These are phyloP conservation scores for Meloe dianella DNA, from an alignment of 2,888 invertebrate species.

Conservation along the genomic window DNA sequence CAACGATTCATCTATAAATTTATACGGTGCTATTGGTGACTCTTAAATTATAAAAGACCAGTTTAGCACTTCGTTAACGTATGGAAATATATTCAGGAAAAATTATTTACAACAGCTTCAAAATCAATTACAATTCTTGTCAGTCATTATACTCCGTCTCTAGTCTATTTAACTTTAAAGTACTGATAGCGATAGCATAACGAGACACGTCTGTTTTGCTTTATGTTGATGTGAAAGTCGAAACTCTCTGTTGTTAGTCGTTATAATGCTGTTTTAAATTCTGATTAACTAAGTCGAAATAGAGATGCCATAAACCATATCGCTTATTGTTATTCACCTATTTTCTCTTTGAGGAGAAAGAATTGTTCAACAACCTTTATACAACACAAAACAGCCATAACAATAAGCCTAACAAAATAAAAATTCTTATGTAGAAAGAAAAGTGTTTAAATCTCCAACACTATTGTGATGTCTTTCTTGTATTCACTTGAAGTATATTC, in stretches of 20 bases:
- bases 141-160: no score
- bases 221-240: no score
- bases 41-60: not conserved
- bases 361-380: not conserved
- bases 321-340: not conserved
- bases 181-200: no score
- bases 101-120: no score
- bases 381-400: not conserved
- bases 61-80: not conserved
- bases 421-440: not conserved
- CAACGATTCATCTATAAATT: slow-evolving; percentile 36
- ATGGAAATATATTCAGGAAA: not conserved
- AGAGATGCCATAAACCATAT: no score
- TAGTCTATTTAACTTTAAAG: no score
- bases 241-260: no score
- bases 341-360: not conserved
- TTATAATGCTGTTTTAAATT: no score
- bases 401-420: not conserved
- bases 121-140: no score
- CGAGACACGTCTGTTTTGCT: no score
- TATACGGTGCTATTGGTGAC: slow-evolving; percentile 11
- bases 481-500: not conserved
- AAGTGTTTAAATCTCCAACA: not conserved
- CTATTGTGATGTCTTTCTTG: not conserved
- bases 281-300: no score